Evolutionary conservation across 2,888 invertebrate genomes (phyloP).

Genomic region (Micoletzkya japonica): DNA sequence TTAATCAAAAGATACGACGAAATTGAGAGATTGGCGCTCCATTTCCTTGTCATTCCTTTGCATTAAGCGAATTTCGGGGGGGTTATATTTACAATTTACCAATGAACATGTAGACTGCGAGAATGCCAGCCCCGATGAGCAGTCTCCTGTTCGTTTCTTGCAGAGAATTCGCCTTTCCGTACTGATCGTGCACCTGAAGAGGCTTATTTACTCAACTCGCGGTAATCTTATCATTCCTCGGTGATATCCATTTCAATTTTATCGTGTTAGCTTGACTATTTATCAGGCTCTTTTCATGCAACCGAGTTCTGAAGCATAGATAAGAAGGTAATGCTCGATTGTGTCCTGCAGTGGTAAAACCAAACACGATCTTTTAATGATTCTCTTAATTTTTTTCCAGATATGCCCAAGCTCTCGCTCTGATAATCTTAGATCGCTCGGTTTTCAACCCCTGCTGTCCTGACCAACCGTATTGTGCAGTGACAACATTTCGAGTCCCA

Average conservation of each 20-base stretch:
- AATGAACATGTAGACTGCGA: constrained; percentile 71
- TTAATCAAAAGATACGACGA: not conserved
- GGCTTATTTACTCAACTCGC: not conserved
- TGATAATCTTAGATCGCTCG: too few relatives aligned
- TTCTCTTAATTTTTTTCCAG: not conserved
- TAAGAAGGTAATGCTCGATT: not conserved
- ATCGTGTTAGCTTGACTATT: too few relatives aligned
- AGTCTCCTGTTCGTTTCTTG: constrained; percentile 48
- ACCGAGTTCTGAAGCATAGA: too few relatives aligned
- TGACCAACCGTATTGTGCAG: constrained; percentile 45
- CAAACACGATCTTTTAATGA: not conserved
- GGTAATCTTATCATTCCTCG: too few relatives aligned
- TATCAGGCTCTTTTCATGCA: too few relatives aligned
- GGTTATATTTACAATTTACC: constrained; percentile 66
- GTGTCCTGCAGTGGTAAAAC: not conserved
- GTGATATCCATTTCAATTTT: too few relatives aligned
- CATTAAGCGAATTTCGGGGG: not conserved
- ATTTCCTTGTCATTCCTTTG: not conserved
- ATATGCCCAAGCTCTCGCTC: not conserved
- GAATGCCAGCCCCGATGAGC: constrained; percentile 45
- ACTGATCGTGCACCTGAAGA: constrained; percentile 29
- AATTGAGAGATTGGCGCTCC: not conserved
- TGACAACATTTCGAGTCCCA: constrained; percentile 53
- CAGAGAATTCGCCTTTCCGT: constrained; percentile 29
- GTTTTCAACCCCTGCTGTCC: too few relatives aligned